phyloP scores from a whole-genome alignment of 2,113 vertebrate genomes.

The Nettapus auritus region DNA sequence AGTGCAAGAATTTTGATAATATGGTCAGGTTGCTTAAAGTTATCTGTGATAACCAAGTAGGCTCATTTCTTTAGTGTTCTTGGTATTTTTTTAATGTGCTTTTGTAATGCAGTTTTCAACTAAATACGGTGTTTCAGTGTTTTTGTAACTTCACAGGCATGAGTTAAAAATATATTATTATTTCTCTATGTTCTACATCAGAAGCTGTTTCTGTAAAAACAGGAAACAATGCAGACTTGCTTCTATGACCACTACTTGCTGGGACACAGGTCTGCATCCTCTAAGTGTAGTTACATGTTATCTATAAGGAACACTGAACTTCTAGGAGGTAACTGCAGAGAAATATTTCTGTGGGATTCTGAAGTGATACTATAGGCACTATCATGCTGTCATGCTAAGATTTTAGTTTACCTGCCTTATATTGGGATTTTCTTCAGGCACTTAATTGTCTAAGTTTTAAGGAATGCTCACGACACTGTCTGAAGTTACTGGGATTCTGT shows the following conservation, averaged over 20 bases:
- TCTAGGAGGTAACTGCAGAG: not conserved
- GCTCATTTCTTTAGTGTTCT: not conserved
- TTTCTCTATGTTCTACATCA: not conserved
- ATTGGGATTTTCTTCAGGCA: not conserved
- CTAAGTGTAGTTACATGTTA: not conserved
- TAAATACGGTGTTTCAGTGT: not conserved
- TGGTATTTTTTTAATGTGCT: not conserved
- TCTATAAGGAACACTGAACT: not conserved
- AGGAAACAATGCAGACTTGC: not conserved
- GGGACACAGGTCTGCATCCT: not conserved
- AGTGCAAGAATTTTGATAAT: too few species aligned
- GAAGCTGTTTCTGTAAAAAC: not conserved
- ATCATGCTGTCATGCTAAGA: accelerated
- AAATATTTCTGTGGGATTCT: not conserved
- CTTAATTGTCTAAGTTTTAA: not conserved
- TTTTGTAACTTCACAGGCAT: not conserved
- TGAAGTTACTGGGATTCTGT: not conserved
- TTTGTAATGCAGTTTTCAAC: not conserved
- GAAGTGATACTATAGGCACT: not conserved
- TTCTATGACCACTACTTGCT: not conserved
- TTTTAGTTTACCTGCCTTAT: not conserved
- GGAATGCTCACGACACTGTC: not conserved
- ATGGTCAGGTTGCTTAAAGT: not conserved
- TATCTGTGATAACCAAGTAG: not conserved
- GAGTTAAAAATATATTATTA: not conserved